phyloP scores from a whole-genome alignment of 2,113 vertebrate species.

The Indicator indicator region DNA sequence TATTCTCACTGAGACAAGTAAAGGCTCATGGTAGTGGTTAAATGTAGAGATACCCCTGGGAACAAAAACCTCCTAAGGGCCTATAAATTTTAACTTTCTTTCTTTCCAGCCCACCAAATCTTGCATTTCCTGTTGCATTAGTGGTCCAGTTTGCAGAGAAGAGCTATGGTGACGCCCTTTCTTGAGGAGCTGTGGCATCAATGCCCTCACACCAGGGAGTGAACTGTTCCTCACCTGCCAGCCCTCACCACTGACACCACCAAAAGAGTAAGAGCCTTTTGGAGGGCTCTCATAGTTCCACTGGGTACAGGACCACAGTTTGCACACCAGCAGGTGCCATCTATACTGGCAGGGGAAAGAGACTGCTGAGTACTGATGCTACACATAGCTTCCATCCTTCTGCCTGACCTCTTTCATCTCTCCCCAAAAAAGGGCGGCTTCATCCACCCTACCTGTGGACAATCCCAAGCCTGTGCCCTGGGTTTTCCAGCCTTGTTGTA shows the following conservation, averaged over 20 bases:
- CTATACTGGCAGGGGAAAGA: neutral
- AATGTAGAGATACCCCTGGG: neutral
- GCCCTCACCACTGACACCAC: neutral
- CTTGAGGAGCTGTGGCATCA: neutral
- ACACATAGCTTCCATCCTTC: neutral
- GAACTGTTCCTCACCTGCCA: neutral
- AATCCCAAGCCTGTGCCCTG: neutral
- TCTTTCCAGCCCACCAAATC: neutral
- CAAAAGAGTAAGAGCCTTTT: neutral
- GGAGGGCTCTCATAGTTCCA: neutral
- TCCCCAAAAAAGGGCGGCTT: neutral
- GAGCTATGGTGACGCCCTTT: neutral
- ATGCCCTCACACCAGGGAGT: rapidly evolving
- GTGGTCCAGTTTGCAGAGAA: neutral
- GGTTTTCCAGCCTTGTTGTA: neutral
- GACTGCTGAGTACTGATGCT: neutral
- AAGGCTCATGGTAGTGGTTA: neutral
- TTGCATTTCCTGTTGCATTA: neutral
- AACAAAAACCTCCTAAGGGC: neutral
- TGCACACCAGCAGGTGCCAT: rapidly evolving
- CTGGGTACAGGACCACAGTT: rapidly evolving
- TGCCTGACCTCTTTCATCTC: neutral
- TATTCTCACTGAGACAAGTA: neutral
- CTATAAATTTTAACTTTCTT: neutral
- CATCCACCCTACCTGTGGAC: neutral